Evolutionary conservation across 2,113 vertebrate species (phyloP).

Genomic region (Pomatorhinus ruficollis): DNA sequence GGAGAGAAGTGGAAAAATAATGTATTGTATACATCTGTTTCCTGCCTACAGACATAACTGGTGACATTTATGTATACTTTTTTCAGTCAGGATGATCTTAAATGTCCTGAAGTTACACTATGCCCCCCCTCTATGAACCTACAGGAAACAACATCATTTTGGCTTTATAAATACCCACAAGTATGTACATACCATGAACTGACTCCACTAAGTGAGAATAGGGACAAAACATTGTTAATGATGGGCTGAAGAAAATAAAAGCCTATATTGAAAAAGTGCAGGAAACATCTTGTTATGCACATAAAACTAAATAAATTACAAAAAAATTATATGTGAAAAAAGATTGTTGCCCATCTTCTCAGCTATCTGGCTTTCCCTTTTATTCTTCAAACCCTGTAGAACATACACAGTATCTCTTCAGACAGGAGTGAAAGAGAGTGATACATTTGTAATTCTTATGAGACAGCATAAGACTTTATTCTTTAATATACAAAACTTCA

Average conservation of each 20-base stretch:
- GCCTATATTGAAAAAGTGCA: not conserved
- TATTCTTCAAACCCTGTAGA: not conserved
- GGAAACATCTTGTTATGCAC: not conserved
- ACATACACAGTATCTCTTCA: not conserved
- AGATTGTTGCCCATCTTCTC: not conserved
- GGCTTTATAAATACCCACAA: not conserved
- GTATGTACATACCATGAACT: not conserved
- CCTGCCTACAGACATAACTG: not conserved
- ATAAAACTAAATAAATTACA: not conserved
- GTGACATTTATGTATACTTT: not conserved
- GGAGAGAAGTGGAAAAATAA: not conserved
- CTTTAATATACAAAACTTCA: not conserved
- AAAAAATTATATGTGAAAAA: not conserved
- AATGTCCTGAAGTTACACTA: not conserved
- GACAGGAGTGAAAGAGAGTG: not conserved
- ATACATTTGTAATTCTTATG: not conserved
- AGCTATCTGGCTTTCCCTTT: not conserved
- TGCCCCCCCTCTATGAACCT: rapidly evolving
- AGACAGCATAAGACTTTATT: not conserved
- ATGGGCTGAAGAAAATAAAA: not conserved
- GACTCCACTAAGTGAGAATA: not conserved
- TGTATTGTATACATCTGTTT: not conserved
- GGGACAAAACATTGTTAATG: not conserved
- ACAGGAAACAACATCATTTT: not conserved
- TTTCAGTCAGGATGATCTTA: not conserved